A percentile compares a stretch with the other conserved stretches of the same genome.
These are phyloP conservation scores for Axea sp. DNA, from an alignment of 2,888 invertebrate species.

Conservation along the genomic window DNA sequence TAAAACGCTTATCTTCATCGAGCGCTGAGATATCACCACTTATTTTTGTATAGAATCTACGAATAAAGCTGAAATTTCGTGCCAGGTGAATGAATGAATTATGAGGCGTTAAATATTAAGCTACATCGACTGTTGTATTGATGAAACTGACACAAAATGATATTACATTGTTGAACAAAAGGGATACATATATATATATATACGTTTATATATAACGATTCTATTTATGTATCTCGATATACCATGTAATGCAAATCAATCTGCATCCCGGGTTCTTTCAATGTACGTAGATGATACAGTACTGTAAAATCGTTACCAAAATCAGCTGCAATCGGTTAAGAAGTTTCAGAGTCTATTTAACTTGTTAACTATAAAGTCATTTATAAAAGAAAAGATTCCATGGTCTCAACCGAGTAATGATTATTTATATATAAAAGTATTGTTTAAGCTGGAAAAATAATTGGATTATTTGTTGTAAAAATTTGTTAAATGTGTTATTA, in stretches of 20 bases:
- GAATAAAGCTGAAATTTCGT: conserved; percentile 73
- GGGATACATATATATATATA: conserved; percentile 13
- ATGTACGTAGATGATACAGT: no score
- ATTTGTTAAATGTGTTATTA: no score
- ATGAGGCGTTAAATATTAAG: conserved; percentile 64
- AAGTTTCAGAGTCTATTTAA: no score
- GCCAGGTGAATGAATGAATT: conserved; percentile 70
- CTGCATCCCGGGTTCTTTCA: conserved; percentile 19
- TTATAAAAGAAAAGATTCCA: no score
- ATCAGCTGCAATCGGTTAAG: no score
- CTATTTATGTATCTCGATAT: conserved; percentile 55
- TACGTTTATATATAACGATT: conserved; percentile 48
- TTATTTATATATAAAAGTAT: no score
- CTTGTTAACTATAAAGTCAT: no score
- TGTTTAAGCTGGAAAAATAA: no score
- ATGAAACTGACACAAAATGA: conserved; percentile 40
- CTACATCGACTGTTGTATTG: conserved; percentile 55
- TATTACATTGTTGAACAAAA: conserved; percentile 49
- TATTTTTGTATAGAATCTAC: conserved; percentile 78
- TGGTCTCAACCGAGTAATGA: no score
- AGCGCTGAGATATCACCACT: conserved; percentile 73
- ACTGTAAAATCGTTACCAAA: no score
- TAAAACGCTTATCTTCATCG: conserved; percentile 63
- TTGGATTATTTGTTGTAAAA: no score
- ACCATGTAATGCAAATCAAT: conserved; percentile 26